A percentile compares a stretch with the other conserved stretches of the same genome.
Conservation (phyloP, 2,113 vertebrate genomes). For the Hystrix brachyura region DNA sequence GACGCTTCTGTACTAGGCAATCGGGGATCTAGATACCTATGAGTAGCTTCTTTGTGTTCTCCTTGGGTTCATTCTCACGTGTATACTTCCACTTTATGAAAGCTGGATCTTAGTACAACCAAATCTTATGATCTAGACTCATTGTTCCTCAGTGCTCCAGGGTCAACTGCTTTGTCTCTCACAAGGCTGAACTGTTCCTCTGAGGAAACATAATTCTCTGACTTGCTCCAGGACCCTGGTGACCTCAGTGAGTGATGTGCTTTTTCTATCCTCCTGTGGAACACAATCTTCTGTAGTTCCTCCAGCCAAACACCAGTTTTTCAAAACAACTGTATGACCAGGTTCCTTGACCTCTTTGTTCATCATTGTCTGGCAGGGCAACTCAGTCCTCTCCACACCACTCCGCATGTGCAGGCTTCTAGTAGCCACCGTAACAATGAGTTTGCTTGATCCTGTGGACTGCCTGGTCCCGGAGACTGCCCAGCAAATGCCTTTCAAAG, state of each 20-base stretch:
- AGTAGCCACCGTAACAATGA: not conserved
- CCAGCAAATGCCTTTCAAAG: not conserved
- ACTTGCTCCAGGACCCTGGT: conserved; percentile 1
- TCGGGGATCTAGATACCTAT: not conserved
- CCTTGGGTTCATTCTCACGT: not conserved
- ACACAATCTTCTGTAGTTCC: not conserved
- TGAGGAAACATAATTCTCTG: not conserved
- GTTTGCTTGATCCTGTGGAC: not conserved
- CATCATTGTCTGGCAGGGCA: not conserved
- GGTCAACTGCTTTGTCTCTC: not conserved
- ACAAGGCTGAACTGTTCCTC: not conserved
- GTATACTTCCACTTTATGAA: not conserved
- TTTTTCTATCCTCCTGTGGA: not conserved
- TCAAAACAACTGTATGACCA: not conserved
- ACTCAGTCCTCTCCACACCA: not conserved
- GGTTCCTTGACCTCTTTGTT: not conserved
- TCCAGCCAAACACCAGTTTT: not conserved
- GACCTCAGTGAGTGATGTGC: not conserved
- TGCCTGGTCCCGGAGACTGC: not conserved
- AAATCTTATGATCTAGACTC: not conserved
- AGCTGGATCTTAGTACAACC: not conserved
- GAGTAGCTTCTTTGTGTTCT: not conserved
- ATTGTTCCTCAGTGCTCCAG: not conserved
- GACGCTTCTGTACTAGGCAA: not conserved
- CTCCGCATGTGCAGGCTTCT: not conserved